A percentile compares a stretch with the other conserved stretches of the same genome.
These are phyloP conservation scores for Fragum fragum DNA, from an alignment of 2,888 invertebrate species.

Conservation along the genomic window DNA sequence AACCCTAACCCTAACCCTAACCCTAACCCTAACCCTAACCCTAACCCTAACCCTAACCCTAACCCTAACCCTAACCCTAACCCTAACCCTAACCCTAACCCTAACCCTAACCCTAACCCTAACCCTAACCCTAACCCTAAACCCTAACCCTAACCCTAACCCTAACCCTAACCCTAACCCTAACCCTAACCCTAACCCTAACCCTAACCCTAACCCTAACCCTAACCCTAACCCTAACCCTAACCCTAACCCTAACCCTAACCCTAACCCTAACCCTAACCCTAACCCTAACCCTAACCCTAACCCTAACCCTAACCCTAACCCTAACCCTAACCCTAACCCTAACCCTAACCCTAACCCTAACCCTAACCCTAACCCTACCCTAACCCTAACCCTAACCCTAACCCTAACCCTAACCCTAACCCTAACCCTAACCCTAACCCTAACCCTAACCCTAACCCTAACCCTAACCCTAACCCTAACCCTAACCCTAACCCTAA, in stretches of 20 bases:
- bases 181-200: constrained; percentile 54
- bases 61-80: constrained; percentile 63
- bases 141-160: constrained; percentile 69
- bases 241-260: constrained; percentile 54
- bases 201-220: constrained; percentile 52
- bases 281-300: constrained; percentile 52
- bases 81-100: constrained; percentile 67
- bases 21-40: constrained; percentile 53
- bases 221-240: constrained; percentile 75
- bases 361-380: constrained; percentile 70
- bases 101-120: constrained; percentile 70
- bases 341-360: constrained; percentile 69
- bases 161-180: constrained; percentile 65
- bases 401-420: constrained; percentile 51
- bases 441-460: constrained; percentile 69
- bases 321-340: constrained; percentile 65
- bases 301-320: constrained; percentile 62
- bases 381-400: constrained; percentile 66
- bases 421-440: constrained; percentile 67
- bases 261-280: constrained; percentile 64
- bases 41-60: constrained; percentile 61
- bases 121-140: constrained; percentile 70
- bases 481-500: constrained; percentile 71
- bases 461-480: constrained; percentile 64
- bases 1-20: constrained; percentile 43